phyloP scores from a whole-genome alignment of 2,113 vertebrate species.

The Synodontis membranacea region DNA sequence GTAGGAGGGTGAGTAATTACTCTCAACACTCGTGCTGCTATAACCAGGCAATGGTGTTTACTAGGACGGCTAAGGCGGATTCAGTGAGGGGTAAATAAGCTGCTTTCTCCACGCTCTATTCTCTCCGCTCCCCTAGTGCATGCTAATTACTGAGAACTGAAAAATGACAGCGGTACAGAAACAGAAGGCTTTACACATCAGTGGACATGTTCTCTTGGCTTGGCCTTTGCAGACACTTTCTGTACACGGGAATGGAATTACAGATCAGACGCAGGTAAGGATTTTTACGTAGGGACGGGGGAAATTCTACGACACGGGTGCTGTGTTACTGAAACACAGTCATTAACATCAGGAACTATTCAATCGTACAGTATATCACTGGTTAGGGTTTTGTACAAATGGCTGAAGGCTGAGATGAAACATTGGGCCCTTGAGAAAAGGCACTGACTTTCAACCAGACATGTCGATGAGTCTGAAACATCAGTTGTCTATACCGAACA shows the following conservation, averaged over 20 bases:
- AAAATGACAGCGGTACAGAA: neutral
- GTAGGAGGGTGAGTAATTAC: neutral
- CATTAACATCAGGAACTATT: neutral
- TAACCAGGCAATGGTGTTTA: conserved; percentile 8
- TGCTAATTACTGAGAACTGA: conserved; percentile 19
- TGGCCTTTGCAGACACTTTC: neutral
- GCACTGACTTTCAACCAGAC: neutral
- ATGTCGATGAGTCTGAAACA: neutral
- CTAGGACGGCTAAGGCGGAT: neutral
- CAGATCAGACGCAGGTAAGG: neutral
- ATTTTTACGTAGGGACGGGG: neutral
- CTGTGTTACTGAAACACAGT: neutral
- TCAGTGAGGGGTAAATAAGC: conserved; percentile 12
- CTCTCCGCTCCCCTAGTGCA: neutral
- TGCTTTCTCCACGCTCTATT: neutral
- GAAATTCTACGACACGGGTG: neutral
- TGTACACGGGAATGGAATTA: neutral
- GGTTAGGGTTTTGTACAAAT: neutral
- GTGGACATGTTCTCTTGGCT: neutral
- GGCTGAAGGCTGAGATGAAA: neutral
- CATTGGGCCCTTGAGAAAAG: neutral
- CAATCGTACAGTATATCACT: neutral
- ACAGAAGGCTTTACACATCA: neutral
- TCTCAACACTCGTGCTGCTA: neutral
- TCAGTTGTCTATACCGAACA: neutral